These are phyloP conservation scores for Drosophila eohydei DNA, from an alignment of 2,888 invertebrate genomes.

Conservation along the genomic window DNA sequence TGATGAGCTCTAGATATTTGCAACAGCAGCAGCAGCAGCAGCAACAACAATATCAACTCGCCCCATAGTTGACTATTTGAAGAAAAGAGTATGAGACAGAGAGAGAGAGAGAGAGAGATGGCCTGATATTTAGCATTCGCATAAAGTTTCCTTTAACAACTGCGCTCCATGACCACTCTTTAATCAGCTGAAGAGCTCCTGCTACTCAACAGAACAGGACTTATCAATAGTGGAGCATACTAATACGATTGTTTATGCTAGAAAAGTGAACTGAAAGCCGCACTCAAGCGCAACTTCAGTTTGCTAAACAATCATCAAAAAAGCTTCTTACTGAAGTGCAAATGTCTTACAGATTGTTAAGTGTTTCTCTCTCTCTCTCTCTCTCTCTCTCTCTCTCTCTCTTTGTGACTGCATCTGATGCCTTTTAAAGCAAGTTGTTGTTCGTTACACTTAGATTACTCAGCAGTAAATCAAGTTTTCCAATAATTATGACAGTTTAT, in stretches of 20 bases:
- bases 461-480: no score
- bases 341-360: slow-evolving; percentile 2
- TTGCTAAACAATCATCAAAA: background rate
- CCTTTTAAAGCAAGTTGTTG: background rate
- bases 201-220: background rate
- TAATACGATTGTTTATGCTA: background rate
- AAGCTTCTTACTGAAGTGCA: background rate
- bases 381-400: background rate
- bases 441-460: background rate
- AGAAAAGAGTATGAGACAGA: background rate
- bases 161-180: slow-evolving; percentile 12
- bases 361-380: background rate
- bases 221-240: background rate
- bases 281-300: background rate
- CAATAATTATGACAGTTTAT: no score
- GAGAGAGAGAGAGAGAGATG: slow-evolving; percentile 5
- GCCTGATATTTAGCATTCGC: slow-evolving; percentile 22
- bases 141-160: slow-evolving; percentile 15
- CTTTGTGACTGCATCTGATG: background rate
- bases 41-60: slow-evolving; percentile 6
- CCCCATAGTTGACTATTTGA: slow-evolving; percentile 16
- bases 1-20: slow-evolving; percentile 75
- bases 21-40: slow-evolving; percentile 31
- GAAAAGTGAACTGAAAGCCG: background rate
- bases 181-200: slow-evolving; percentile 27